phyloP scores from a whole-genome alignment of 2,113 vertebrate genomes.

The Chaenocephalus aceratus region DNA sequence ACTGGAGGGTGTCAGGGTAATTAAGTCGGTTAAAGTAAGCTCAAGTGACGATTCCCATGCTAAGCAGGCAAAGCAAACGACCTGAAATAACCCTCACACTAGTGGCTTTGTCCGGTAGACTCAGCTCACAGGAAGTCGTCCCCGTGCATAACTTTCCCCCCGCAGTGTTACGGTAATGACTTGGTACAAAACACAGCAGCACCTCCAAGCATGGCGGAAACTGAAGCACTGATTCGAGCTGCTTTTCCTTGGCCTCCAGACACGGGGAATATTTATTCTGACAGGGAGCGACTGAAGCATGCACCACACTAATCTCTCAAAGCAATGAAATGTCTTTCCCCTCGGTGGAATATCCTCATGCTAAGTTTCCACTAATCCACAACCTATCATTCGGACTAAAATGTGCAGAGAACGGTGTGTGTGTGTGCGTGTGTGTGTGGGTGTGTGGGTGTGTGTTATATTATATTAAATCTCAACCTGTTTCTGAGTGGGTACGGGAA shows the following conservation, averaged over 20 bases:
- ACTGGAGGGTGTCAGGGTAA: conserved; percentile 78
- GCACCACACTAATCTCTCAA: conserved; percentile 66
- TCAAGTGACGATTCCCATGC: conserved; percentile 74
- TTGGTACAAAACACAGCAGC: conserved; percentile 57
- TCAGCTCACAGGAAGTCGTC: conserved; percentile 68
- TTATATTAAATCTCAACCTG: conserved; percentile 2
- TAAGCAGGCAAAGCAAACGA: conserved; percentile 70
- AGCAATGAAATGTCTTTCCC: conserved; percentile 70
- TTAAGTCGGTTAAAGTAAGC: conserved; percentile 85
- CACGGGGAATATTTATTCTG: conserved; percentile 65
- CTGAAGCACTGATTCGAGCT: conserved; percentile 50
- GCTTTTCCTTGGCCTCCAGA: conserved; percentile 53
- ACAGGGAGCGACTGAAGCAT: conserved; percentile 69
- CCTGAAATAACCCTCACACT: conserved; percentile 77
- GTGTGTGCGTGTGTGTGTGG: too few relatives aligned
- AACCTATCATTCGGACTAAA: conserved; percentile 47
- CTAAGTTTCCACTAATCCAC: conserved; percentile 71
- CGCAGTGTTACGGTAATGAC: conserved; percentile 70
- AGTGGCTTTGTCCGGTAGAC: conserved; percentile 70
- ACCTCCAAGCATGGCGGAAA: conserved; percentile 30
- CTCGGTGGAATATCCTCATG: conserved; percentile 52
- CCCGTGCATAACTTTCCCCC: conserved; percentile 66
- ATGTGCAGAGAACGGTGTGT: conserved; percentile 38
- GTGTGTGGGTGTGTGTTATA: too few relatives aligned
- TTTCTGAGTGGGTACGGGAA: conserved; percentile 1